Evolutionary conservation across 2,888 invertebrate species (phyloP).

Genomic region (Octodonta nipae): DNA sequence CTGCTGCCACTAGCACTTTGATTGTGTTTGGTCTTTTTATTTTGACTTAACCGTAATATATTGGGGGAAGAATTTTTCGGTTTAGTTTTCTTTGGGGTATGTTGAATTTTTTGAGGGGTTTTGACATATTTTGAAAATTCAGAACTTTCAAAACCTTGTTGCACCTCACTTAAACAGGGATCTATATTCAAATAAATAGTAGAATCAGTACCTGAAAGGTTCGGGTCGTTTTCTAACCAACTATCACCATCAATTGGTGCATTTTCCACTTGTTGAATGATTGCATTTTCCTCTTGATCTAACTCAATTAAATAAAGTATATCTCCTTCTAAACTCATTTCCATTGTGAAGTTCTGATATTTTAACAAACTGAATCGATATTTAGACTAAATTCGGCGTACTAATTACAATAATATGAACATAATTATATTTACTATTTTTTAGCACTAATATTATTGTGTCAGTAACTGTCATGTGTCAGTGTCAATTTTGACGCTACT

Average conservation of each 20-base stretch:
- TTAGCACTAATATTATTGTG: too few relatives aligned
- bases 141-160: slow-evolving; percentile 5
- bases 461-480: too few relatives aligned
- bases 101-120: slow-evolving; percentile 2
- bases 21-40: slow-evolving; percentile 2
- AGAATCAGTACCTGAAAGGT: too few relatives aligned
- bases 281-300: slow-evolving; percentile 2
- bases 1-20: background rate
- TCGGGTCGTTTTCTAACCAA: slow-evolving; percentile 3
- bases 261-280: slow-evolving; percentile 4
- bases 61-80: too few relatives aligned
- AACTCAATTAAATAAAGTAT: slow-evolving; percentile 5
- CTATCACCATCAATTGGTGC: slow-evolving; percentile 3
- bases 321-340: slow-evolving; percentile 3
- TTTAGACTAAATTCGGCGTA: too few relatives aligned
- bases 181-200: slow-evolving; percentile 4
- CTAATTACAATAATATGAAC: too few relatives aligned
- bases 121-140: slow-evolving; percentile 5
- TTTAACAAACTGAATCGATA: too few relatives aligned
- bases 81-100: slow-evolving; percentile 1
- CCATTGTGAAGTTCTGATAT: too few relatives aligned
- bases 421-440: too few relatives aligned
- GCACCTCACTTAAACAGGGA: slow-evolving; percentile 8
- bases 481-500: too few relatives aligned
- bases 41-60: too few relatives aligned